A percentile compares a stretch with the other conserved stretches of the same genome.
phyloP scores from a whole-genome alignment of 2,797 vertebrate species.

The Sparus aurata region DNA sequence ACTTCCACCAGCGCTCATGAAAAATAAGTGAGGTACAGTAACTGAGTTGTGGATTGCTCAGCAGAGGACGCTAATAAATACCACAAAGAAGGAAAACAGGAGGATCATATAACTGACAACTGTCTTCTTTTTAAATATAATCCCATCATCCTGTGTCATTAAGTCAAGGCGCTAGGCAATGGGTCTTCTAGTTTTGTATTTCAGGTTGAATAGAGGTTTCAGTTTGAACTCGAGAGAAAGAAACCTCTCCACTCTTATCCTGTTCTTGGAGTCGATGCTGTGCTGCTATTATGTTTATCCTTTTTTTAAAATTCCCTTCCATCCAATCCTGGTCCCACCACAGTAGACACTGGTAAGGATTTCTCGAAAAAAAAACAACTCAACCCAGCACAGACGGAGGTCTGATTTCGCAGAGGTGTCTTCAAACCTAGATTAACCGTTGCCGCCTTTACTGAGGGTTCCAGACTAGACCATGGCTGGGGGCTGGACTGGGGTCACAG shows the following conservation, averaged over 20 bases:
- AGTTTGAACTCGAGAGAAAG: slow-evolving; percentile 47
- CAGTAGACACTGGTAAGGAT: slow-evolving; percentile 25
- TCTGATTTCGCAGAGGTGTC: slow-evolving; percentile 42
- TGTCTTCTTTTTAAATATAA: slow-evolving; percentile 45
- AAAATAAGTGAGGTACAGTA: slow-evolving; percentile 68
- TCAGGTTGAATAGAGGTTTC: slow-evolving; percentile 51
- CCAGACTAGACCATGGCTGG: slow-evolving; percentile 31
- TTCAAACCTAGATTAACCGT: slow-evolving; percentile 50
- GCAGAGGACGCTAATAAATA: slow-evolving; percentile 72
- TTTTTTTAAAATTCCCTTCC: slow-evolving; percentile 28
- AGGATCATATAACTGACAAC: slow-evolving; percentile 20
- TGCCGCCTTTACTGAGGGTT: slow-evolving; percentile 7
- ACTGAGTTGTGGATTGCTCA: slow-evolving; percentile 58
- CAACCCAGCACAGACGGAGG: slow-evolving; percentile 41
- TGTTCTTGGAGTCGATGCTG: slow-evolving; percentile 51
- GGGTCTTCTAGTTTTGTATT: slow-evolving; percentile 52
- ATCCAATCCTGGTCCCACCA: slow-evolving; percentile 27
- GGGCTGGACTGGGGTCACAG: slow-evolving; percentile 11
- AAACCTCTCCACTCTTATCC: slow-evolving; percentile 42
- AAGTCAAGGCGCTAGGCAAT: slow-evolving; percentile 48
- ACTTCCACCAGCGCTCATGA: slow-evolving; percentile 31
- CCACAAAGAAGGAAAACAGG: slow-evolving; percentile 64
- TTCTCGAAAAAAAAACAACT: slow-evolving; percentile 48
- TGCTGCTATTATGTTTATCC: slow-evolving; percentile 39
- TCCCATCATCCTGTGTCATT: slow-evolving; percentile 47